Evolutionary conservation across 2,797 vertebrate genomes (phyloP).

Genomic region (Myotis planiceps): DNA sequence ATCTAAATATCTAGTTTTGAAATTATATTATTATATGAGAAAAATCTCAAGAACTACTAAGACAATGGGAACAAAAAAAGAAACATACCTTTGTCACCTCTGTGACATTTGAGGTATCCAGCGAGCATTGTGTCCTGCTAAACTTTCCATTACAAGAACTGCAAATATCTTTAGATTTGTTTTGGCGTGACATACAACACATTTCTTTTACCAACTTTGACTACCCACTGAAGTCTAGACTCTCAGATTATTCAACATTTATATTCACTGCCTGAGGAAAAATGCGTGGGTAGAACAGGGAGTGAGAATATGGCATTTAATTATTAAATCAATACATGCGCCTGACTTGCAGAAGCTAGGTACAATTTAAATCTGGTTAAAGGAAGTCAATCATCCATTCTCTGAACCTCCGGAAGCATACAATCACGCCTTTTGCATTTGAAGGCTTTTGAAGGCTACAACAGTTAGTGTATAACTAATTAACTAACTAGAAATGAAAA

Average conservation of each 20-base stretch:
- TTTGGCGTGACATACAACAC: background rate
- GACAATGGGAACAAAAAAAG: background rate
- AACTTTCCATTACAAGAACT: background rate
- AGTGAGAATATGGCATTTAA: slow-evolving; percentile 61
- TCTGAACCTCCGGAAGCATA: background rate
- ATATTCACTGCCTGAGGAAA: slow-evolving; percentile 53
- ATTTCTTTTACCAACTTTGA: slow-evolving; percentile 38
- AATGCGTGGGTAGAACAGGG: background rate
- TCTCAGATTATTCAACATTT: slow-evolving; percentile 54
- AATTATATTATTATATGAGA: background rate
- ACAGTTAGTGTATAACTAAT: slow-evolving; percentile 36
- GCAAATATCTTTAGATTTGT: slow-evolving; percentile 32
- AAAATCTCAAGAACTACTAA: background rate
- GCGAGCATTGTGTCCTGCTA: background rate
- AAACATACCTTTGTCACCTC: background rate
- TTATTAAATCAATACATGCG: slow-evolving; percentile 57
- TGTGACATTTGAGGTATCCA: slow-evolving; percentile 6
- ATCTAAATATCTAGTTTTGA: background rate
- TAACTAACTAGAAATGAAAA: slow-evolving; percentile 57
- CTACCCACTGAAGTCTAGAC: slow-evolving; percentile 43
- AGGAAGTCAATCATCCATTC: slow-evolving; percentile 34
- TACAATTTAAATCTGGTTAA: slow-evolving; percentile 49
- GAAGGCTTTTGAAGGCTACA: slow-evolving; percentile 38
- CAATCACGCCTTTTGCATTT: background rate
- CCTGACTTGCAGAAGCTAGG: slow-evolving; percentile 20